phyloP scores from a whole-genome alignment of 2,797 vertebrate species.

The Sebastes jordani region DNA sequence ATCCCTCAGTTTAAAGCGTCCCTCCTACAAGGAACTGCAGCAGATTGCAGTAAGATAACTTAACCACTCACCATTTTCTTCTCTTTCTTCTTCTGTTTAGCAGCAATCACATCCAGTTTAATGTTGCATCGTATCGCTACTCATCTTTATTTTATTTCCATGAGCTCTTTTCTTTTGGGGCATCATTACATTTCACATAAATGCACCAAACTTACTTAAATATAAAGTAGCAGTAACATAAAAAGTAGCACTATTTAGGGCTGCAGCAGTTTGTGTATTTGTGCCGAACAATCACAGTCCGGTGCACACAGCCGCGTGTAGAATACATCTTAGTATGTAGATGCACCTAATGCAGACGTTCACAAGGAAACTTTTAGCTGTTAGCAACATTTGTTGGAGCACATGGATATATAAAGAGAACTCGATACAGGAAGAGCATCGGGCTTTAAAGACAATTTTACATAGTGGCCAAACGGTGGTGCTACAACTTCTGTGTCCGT shows the following conservation, averaged over 20 bases:
- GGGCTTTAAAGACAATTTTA: too few relatives aligned
- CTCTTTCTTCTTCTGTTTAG: too few relatives aligned
- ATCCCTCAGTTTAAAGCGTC: not conserved
- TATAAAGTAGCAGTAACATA: not conserved
- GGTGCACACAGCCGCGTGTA: not conserved
- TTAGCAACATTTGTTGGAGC: too few relatives aligned
- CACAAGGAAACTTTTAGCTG: not conserved
- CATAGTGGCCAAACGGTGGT: too few relatives aligned
- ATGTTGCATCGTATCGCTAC: not conserved
- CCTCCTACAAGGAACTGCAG: not conserved
- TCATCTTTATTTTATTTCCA: not conserved
- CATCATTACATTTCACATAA: not conserved
- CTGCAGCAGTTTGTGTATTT: not conserved
- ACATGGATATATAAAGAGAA: too few relatives aligned
- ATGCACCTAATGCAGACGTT: not conserved
- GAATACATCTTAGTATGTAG: not conserved
- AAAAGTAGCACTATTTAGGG: too few relatives aligned
- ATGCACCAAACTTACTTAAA: not conserved
- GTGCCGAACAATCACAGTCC: not conserved
- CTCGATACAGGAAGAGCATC: too few relatives aligned
- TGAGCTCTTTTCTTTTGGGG: not conserved
- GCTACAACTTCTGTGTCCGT: too few relatives aligned
- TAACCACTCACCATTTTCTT: too few relatives aligned
- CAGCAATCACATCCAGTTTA: not conserved
- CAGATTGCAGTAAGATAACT: not conserved